Evolutionary conservation across 2,888 invertebrate species (phyloP).

Genomic region (Eugnorisma glareosa): DNA sequence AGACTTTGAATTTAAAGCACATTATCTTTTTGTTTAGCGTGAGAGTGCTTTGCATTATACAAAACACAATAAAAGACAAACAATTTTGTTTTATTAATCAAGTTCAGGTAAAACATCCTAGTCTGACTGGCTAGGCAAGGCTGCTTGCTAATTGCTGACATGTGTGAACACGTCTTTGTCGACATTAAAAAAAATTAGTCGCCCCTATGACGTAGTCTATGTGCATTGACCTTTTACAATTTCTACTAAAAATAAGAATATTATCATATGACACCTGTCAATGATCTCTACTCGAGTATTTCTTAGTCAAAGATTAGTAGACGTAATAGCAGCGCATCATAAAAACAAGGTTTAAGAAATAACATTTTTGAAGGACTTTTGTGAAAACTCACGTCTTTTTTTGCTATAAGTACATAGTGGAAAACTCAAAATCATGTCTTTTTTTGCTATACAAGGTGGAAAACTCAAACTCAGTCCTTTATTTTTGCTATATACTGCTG

Average conservation of each 20-base stretch:
- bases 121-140: not conserved
- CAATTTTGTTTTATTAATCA: not conserved
- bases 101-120: not conserved
- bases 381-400: not conserved
- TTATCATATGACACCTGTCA: not conserved
- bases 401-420: too few relatives aligned
- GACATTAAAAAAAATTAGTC: not conserved
- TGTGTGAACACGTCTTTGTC: not conserved
- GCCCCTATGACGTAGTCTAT: not conserved
- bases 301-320: not conserved
- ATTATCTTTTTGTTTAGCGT: not conserved
- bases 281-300: not conserved
- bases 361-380: not conserved
- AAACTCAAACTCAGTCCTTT: too few relatives aligned
- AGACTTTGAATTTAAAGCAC: not conserved
- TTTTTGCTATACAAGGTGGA: too few relatives aligned
- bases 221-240: not conserved
- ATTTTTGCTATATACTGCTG: too few relatives aligned
- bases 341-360: not conserved
- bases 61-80: not conserved
- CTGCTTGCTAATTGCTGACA: not conserved
- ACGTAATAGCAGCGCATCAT: not conserved
- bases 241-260: not conserved
- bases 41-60: not conserved
- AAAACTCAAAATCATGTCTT: too few relatives aligned